These are phyloP conservation scores for Vimba vimba DNA, from an alignment of 2,113 vertebrate genomes.

Conservation along the genomic window DNA sequence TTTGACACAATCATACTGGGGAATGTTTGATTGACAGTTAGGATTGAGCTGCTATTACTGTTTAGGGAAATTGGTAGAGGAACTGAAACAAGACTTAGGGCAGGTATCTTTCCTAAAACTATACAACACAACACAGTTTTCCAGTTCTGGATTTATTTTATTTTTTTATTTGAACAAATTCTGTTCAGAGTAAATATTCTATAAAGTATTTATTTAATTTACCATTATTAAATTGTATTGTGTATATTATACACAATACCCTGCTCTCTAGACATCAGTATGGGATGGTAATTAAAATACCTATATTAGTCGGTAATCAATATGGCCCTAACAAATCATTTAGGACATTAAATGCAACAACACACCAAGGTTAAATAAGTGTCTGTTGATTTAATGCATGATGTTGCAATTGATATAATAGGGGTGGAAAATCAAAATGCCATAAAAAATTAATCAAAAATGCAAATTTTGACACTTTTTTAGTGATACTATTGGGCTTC, in stretches of 20 bases:
- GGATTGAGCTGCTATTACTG: background rate
- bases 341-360: slow-evolving; percentile 4
- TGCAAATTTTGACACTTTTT: background rate
- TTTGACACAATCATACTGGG: background rate
- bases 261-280: background rate
- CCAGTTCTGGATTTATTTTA: background rate
- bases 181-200: background rate
- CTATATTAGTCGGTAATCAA: background rate
- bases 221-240: background rate
- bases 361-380: background rate
- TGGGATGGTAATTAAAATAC: background rate
- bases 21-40: background rate
- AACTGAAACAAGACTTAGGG: background rate
- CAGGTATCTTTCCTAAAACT: background rate
- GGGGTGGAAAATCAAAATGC: background rate
- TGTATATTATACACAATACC: too few relatives aligned
- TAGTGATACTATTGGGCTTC: background rate
- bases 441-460: background rate
- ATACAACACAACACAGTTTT: background rate
- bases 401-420: background rate
- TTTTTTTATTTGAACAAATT: background rate
- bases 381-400: background rate
- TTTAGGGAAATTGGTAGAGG: background rate
- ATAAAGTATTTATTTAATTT: background rate
- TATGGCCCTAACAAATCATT: background rate